Evolutionary conservation across 2,797 vertebrate species (phyloP).

Genomic region (Spheniscus humboldti): DNA sequence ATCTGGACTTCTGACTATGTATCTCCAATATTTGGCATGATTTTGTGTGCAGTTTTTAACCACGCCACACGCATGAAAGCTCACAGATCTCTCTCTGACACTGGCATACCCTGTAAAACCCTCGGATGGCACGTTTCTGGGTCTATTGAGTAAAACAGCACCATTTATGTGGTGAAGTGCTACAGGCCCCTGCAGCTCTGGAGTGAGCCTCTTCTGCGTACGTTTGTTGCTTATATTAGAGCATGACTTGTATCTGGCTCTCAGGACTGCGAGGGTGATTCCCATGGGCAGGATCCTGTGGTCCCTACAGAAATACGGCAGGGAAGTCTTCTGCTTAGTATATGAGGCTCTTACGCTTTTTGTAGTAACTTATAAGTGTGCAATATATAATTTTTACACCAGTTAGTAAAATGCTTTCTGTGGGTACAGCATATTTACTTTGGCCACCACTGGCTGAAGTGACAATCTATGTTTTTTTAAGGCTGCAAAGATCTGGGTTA

Average conservation of each 20-base stretch:
- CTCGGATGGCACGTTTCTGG: fast-evolving
- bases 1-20: not conserved
- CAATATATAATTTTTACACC: not conserved
- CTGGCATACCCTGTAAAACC: not conserved
- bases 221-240: not conserved
- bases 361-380: not conserved
- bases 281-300: not conserved
- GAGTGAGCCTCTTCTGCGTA: not conserved
- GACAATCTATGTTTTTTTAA: not conserved
- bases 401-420: not conserved
- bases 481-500: not conserved
- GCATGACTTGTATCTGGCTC: not conserved
- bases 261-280: not conserved
- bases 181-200: not conserved
- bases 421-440: not conserved
- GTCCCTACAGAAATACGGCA: not conserved
- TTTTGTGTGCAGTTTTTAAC: not conserved
- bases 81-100: not conserved
- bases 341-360: not conserved
- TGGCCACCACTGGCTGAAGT: not conserved
- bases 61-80: not conserved
- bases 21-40: not conserved
- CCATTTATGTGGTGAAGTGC: not conserved
- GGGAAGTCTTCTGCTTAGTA: not conserved
- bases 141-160: not conserved